Conservation (phyloP, 2,113 vertebrate species). For the Lampris incognitus region DNA sequence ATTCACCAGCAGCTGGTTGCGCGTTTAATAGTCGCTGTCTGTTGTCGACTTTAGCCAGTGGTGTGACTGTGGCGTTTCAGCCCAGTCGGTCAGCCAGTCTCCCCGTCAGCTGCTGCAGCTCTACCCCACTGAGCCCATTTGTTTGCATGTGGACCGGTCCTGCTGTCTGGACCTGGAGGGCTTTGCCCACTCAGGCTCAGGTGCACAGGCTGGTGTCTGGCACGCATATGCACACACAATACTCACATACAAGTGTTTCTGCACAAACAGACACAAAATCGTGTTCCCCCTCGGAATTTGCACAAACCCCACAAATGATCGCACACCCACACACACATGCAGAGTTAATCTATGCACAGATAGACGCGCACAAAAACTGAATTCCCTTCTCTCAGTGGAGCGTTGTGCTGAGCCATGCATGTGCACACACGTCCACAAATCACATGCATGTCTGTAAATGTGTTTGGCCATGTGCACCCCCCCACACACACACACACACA, state of each 20-base stretch:
- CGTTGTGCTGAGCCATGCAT: not conserved
- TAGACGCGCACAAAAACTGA: slow-evolving; percentile 39
- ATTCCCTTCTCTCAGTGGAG: slow-evolving; percentile 22
- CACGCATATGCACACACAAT: not conserved
- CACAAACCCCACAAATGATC: not conserved
- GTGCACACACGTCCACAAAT: too few relatives aligned
- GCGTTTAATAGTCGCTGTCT: slow-evolving; percentile 3
- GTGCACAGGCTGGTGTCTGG: too few relatives aligned
- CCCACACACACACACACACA: not conserved
- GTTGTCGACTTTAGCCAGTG: not conserved
- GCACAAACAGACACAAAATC: too few relatives aligned
- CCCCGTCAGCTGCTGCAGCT: not conserved
- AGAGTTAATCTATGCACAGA: not conserved
- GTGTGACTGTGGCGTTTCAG: slow-evolving; percentile 9
- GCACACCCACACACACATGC: not conserved
- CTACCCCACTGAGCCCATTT: slow-evolving; percentile 19
- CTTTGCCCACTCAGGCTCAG: not conserved
- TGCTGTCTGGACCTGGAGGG: not conserved
- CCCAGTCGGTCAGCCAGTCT: not conserved
- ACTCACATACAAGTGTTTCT: not conserved
- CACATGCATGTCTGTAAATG: too few relatives aligned
- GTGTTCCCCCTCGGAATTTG: too few relatives aligned
- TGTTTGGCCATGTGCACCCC: not conserved
- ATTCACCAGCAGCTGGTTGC: too few relatives aligned
- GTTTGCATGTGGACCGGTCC: slow-evolving; percentile 53